Percentiles rank a stretch among this genome's conserved stretches.
phyloP scores from a whole-genome alignment of 2,888 invertebrate genomes.

The Chrysolina haemoptera region DNA sequence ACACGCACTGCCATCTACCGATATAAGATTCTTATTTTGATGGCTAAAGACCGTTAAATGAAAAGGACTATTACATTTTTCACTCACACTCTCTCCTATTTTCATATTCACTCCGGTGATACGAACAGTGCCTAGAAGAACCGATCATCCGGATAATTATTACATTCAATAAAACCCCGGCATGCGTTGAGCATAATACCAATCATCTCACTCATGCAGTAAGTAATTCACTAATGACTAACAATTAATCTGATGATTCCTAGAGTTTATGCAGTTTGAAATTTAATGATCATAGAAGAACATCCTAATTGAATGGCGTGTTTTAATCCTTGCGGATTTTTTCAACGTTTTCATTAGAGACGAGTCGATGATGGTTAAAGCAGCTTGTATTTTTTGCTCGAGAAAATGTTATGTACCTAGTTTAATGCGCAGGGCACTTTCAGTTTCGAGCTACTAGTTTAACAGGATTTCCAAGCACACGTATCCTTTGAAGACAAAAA shows the following conservation, averaged over 20 bases:
- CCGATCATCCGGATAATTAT: neutral
- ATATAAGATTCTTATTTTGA: no score
- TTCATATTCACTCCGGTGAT: no score
- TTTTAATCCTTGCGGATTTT: conserved; percentile 19
- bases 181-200: neutral
- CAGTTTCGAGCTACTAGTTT: neutral
- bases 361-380: conserved; percentile 10
- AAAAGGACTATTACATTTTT: no score
- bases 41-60: no score
- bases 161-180: neutral
- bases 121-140: no score
- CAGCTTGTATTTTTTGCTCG: conserved; percentile 15
- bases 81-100: no score
- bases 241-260: conserved; percentile 29
- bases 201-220: conserved; percentile 3
- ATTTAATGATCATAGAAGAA: conserved; percentile 29
- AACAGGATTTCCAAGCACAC: neutral
- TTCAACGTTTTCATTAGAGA: conserved; percentile 28
- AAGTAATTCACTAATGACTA: conserved; percentile 22
- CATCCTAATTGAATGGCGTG: conserved; percentile 26
- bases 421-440: neutral
- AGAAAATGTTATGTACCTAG: conserved; percentile 20
- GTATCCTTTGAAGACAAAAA: conserved; percentile 6
- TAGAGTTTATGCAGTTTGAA: conserved; percentile 13
- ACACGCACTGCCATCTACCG: no score